phyloP scores from a whole-genome alignment of 2,888 invertebrate genomes.

The Conops quadrifasciatus region DNA sequence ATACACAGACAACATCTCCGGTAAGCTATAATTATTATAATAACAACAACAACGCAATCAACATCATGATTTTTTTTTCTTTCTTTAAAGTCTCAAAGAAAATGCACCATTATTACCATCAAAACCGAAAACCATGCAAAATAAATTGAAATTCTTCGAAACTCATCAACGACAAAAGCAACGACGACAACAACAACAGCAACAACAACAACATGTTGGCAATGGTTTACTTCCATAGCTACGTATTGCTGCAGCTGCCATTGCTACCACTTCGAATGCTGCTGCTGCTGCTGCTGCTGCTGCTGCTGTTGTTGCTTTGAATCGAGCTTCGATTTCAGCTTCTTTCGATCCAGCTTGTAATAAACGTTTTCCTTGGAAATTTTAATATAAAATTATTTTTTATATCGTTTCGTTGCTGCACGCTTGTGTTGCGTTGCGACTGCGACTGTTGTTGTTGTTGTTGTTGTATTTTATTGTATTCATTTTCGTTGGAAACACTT shows the following conservation, averaged over 20 bases:
- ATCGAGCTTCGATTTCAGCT: neutral
- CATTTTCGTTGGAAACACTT: neutral
- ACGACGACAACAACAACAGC: neutral
- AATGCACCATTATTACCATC: slow-evolving; percentile 6
- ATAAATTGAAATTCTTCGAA: slow-evolving; percentile 31
- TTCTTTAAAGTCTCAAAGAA: neutral
- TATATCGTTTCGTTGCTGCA: slow-evolving; percentile 11
- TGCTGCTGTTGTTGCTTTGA: neutral
- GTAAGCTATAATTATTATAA: neutral
- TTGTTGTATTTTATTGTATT: neutral
- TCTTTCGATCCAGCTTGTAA: slow-evolving; percentile 10
- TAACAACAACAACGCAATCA: slow-evolving; percentile 11
- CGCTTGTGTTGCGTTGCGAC: neutral
- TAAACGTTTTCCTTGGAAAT: slow-evolving; percentile 33
- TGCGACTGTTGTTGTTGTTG: neutral
- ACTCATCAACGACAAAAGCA: slow-evolving; percentile 16
- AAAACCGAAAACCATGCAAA: slow-evolving; percentile 23
- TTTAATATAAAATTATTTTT: slow-evolving; percentile 32
- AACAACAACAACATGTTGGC: neutral
- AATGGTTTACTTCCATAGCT: too few species aligned
- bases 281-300: slow-evolving; percentile 7
- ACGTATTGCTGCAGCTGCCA: too few species aligned
- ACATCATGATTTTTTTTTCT: neutral
- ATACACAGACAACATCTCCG: neutral
- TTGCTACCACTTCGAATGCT: neutral